Evolutionary conservation across 2,888 invertebrate genomes (phyloP), one percentile per base, ranked within the genome.

Genomic region (Girardia tigrina): DNA sequence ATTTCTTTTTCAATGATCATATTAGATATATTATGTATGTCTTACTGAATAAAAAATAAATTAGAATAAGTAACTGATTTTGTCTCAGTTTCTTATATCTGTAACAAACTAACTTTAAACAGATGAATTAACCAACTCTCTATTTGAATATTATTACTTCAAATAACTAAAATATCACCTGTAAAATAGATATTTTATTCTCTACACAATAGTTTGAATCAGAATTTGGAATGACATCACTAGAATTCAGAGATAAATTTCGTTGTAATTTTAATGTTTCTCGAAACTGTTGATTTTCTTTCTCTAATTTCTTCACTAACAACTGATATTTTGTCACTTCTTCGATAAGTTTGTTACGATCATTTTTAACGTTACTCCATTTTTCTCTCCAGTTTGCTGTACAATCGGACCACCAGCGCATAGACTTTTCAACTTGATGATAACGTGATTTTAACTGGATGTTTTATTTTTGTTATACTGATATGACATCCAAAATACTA

Each of bases 351-450:
- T 36, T 36, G 16, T 36, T 36, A 12, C 36, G 36, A 12, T 36
- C 36, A 36, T 8, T 36, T 36, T 36, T 36, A 12, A 56, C 56
- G 23, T 56, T 56, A 2, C 56, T n/a, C 56, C 56, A 56, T 16
- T 56, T 56, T 56, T 56, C 56, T 56, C 56, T 56, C 56, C 56
- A 56, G 23, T 56, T 56, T 6, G 56, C 56, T 12, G 56, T 56
- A 56, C 56, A 56, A 16, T 56, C 56, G 6, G 56, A n/a, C 56
- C 56, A 56, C 56, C 56, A 56, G 23, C 56, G 56, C 56, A 56
- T 56, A 6, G 56, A 56, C 23, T 56, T 56, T 16, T 56, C 56
- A 8, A 56, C 56, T 56, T 56, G 56, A 56, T 56, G 56, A 56
- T 56, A 56, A 56, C 56, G 56, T n/a, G n/a, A 56, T 56, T 56